A percentile compares a stretch with the other conserved stretches of the same genome.
Evolutionary conservation across 2,888 invertebrate species (phyloP).

Genomic region (Harpalus rubripes): DNA sequence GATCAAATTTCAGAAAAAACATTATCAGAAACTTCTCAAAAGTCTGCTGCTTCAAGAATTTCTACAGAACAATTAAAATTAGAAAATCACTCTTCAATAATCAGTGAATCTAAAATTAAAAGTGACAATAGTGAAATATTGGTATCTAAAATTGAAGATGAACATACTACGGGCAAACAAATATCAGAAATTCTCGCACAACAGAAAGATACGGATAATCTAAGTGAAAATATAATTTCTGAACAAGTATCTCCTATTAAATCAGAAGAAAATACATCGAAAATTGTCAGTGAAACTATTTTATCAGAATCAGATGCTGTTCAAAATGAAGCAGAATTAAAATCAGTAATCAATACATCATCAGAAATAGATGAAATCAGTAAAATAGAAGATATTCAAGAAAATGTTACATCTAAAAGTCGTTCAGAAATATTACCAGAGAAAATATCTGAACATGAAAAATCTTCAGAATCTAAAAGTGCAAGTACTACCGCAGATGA

Average conservation of each 20-base stretch:
- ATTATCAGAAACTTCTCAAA: background rate
- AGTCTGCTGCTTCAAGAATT: background rate
- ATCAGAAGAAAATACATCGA: slow-evolving; percentile 33
- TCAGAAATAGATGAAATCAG: slow-evolving; percentile 47
- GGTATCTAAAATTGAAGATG: background rate
- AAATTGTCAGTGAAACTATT: slow-evolving; percentile 8
- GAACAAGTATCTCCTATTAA: slow-evolving; percentile 18
- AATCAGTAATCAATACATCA: slow-evolving; percentile 13
- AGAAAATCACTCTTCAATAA: background rate
- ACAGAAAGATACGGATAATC: slow-evolving; percentile 17
- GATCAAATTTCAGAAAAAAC: slow-evolving; percentile 24
- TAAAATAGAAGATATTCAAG: slow-evolving; percentile 31
- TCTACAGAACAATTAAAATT: background rate
- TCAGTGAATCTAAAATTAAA: background rate
- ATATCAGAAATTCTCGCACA: slow-evolving; percentile 23
- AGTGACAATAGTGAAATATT: slow-evolving; percentile 10
- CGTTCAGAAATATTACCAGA: background rate
- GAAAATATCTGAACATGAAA: slow-evolving; percentile 1
- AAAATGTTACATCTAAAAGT: background rate
- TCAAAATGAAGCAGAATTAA: slow-evolving; percentile 3
- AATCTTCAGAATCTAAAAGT: slow-evolving; percentile 7
- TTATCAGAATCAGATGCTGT: slow-evolving; percentile 19
- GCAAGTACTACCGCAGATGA: background rate
- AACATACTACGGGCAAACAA: background rate
- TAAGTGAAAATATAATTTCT: slow-evolving; percentile 2